Evolutionary conservation across 1,140 invertebrate genomes (phyloP).

Genomic region (Bombus confusus): DNA sequence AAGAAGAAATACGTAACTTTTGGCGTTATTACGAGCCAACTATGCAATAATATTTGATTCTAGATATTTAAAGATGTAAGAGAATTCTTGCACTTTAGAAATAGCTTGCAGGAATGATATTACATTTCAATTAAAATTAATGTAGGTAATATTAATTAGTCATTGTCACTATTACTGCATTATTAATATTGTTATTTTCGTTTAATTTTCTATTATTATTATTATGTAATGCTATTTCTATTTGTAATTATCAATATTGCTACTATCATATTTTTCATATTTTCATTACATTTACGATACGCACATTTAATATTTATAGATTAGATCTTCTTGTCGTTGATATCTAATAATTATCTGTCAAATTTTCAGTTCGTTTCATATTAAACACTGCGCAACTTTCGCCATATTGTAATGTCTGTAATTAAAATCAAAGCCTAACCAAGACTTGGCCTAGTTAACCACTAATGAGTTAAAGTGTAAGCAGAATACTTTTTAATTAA

Average conservation of each 20-base stretch:
- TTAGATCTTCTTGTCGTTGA: not conserved
- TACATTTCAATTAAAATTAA: no score
- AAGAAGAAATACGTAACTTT: no score
- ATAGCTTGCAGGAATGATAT: no score
- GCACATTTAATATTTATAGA: no score
- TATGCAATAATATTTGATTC: no score
- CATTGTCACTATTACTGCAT: not conserved
- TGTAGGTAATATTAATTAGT: not conserved
- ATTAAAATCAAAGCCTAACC: not conserved
- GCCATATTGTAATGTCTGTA: conserved; percentile 1
- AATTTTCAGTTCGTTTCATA: not conserved
- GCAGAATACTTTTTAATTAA: no score
- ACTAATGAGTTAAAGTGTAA: not conserved
- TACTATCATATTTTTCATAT: not conserved
- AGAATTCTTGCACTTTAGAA: no score
- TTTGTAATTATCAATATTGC: not conserved
- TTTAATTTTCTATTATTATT: not conserved
- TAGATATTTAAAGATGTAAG: no score
- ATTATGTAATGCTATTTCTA: not conserved
- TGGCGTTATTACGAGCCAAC: no score
- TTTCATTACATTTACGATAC: not conserved
- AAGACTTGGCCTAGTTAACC: not conserved
- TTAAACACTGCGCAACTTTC: not conserved
- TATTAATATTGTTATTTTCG: not conserved
- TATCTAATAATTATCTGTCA: not conserved